phyloP scores from a whole-genome alignment of 2,113 vertebrate species.

The Spheniscus mendiculus region DNA sequence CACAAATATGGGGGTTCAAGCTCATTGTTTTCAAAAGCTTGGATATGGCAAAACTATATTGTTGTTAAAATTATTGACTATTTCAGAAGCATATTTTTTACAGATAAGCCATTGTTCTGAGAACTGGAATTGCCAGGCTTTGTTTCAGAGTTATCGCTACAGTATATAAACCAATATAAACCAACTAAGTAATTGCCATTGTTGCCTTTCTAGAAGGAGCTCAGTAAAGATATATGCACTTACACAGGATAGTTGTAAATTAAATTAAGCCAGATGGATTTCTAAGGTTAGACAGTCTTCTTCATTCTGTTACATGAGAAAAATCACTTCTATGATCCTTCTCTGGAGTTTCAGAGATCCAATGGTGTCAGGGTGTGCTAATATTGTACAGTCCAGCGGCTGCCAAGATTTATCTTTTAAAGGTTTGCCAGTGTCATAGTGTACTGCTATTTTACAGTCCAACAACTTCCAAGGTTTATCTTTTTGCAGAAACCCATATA shows the following conservation, averaged over 20 bases:
- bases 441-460: constrained; percentile 21
- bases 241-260: background rate
- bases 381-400: constrained; percentile 6
- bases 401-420: constrained; percentile 31
- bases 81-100: background rate
- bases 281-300: background rate
- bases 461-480: constrained; percentile 49
- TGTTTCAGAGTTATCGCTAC: background rate
- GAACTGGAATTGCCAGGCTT: background rate
- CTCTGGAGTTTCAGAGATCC: background rate
- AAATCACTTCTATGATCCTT: background rate
- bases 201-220: background rate
- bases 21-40: background rate
- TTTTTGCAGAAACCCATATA: constrained; percentile 23
- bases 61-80: background rate
- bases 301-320: background rate
- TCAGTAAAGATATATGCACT: background rate
- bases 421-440: constrained; percentile 9
- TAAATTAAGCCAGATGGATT: background rate
- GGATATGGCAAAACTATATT: background rate
- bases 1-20: background rate
- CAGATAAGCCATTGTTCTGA: background rate
- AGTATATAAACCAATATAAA: background rate
- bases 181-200: background rate
- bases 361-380: background rate